A percentile compares a stretch with the other conserved stretches of the same genome.
Evolutionary conservation across 92 coral and sea anemone genomes (phyloP).

Genomic region (Desmophyllum pertusum): DNA sequence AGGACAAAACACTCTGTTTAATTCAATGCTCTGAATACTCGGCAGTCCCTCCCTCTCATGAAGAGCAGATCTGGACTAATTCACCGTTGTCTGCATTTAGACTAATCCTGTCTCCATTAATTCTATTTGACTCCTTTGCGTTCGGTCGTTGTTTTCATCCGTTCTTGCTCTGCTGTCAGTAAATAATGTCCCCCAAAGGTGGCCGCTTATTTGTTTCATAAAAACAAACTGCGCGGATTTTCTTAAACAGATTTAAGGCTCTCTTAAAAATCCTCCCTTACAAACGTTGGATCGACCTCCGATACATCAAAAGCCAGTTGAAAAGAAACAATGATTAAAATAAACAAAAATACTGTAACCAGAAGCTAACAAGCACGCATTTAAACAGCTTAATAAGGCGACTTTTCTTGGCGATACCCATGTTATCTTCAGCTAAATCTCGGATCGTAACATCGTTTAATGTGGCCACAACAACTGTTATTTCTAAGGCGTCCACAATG

Average conservation of each 20-base stretch:
- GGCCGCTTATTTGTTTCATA: constrained; percentile 23
- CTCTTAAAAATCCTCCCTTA: constrained; percentile 12
- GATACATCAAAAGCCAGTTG: constrained; percentile 21
- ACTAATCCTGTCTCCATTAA: too few species aligned
- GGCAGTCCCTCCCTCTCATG: too few species aligned
- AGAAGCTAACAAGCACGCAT: constrained; percentile 15
- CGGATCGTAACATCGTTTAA: not conserved
- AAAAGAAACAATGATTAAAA: not conserved
- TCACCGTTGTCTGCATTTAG: too few species aligned
- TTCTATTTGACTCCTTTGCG: not conserved
- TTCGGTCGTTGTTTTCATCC: not conserved
- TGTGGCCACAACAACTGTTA: not conserved
- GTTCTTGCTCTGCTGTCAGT: not conserved
- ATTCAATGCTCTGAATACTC: too few species aligned
- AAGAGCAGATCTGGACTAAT: too few species aligned
- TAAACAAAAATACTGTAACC: constrained; percentile 13
- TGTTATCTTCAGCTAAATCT: not conserved
- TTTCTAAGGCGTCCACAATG: constrained; percentile 16
- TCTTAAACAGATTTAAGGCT: constrained; percentile 10
- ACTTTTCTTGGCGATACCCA: not conserved
- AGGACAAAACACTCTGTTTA: too few species aligned
- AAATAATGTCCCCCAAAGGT: constrained; percentile 2
- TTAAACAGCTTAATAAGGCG: not conserved
- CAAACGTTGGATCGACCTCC: constrained; percentile 17
- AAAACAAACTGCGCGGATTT: constrained; percentile 25